Base-by-base conservation (phyloP, 2,888 invertebrate species). In the Diplolepis rosae region DNA sequence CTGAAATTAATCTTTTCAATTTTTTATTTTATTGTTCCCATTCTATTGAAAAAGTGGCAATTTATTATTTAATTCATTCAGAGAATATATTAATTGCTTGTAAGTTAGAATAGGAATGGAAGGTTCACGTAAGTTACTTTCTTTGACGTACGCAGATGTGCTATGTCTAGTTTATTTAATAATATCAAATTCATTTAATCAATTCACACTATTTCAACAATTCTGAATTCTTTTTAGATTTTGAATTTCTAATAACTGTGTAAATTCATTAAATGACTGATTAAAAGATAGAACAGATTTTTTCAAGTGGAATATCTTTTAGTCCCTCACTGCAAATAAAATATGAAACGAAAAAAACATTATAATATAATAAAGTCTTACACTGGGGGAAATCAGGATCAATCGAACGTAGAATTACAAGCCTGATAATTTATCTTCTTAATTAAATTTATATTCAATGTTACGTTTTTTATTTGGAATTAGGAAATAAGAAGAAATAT, bases 121-220 rank as follows among this genome's bases (percentile, higher is more conserved):
- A 54, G 30, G 52, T 35, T 27, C 5, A 13, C n/a, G 22, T 35
- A 61, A 61, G 22, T 61, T 61, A 61, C 61, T 61, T 61, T 61
- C 39, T 61, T 61, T 61, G 24, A 39, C 39, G 22, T 61, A 61
- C 15, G 39, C 39, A 13, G 39, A 61, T 24, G 39, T 39, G 30
- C 15, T 54, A 18, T 32, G 24, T 61, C 22, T 61, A 39, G 3
- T 24, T 22, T 39, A 24, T 35, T 22, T 30, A 18, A 18, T 32
- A 56, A 9, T 18, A n/a, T 54, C 7, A 45, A 24, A n/a, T 39
- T 15, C 9, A 61, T 27, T 27, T 61, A 61, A 61, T 39, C n/a
- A 39, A n/a, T 61, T 35, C n/a, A 39, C 24, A 52, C 28, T 52
- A 52, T 28, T 27, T 51, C 5, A 30, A 30, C 6, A 52, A 15